phyloP scores from a whole-genome alignment of 2,113 vertebrate species.

The Canis aureus region DNA sequence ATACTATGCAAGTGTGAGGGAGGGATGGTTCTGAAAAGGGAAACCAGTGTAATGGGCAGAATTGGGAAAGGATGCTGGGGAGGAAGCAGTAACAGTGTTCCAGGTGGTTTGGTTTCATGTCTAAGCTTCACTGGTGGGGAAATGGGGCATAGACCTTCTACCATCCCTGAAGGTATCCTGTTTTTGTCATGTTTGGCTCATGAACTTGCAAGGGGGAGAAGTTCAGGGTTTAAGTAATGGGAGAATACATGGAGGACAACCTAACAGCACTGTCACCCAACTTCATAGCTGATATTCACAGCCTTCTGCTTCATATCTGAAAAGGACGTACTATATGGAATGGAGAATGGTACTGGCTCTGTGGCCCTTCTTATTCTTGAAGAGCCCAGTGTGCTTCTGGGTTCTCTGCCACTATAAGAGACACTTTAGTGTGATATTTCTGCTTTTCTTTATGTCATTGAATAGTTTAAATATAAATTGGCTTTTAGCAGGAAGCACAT shows the following conservation, averaged over 20 bases:
- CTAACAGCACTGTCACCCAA: fast-evolving
- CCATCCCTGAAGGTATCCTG: no score
- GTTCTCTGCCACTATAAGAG: not conserved
- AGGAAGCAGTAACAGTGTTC: not conserved
- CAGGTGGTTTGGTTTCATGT: not conserved
- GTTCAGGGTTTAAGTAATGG: not conserved
- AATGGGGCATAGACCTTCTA: fast-evolving
- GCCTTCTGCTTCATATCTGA: not conserved
- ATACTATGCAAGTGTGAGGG: fast-evolving
- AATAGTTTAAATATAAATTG: slow-evolving; percentile 71
- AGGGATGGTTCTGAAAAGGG: not conserved
- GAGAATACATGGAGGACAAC: not conserved
- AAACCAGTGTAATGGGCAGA: not conserved
- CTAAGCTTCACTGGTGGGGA: not conserved
- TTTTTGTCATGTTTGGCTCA: not conserved
- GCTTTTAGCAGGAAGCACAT: slow-evolving; percentile 65
- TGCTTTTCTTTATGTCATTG: not conserved
- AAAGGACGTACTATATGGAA: not conserved
- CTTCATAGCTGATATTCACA: not conserved
- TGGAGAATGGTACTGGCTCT: not conserved
- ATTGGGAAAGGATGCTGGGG: not conserved
- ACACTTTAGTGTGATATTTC: slow-evolving; percentile 25
- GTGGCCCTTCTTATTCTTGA: not conserved
- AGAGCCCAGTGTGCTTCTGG: not conserved
- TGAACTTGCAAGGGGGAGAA: not conserved